Percentiles rank a stretch among this genome's conserved stretches.
These are phyloP conservation scores for Germaria angustata DNA, from an alignment of 2,888 invertebrate genomes.

Conservation along the genomic window DNA sequence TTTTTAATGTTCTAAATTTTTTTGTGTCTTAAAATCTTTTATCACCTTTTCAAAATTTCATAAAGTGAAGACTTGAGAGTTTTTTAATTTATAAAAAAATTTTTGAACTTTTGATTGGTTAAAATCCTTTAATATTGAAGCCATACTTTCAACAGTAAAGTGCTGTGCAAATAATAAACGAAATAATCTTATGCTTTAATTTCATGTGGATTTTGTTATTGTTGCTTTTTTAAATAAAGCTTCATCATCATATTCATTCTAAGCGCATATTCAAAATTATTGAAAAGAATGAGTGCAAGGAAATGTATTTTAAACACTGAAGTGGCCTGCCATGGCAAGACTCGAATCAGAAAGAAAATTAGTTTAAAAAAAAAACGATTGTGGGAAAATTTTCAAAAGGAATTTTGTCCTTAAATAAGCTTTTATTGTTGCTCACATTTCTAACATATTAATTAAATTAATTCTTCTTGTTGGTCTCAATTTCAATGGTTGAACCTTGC, in stretches of 20 bases:
- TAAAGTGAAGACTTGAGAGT: constrained; percentile 22
- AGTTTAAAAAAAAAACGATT: background rate
- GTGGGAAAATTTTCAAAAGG: background rate
- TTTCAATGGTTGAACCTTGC: background rate
- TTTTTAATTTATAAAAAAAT: background rate
- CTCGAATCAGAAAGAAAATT: background rate
- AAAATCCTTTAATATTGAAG: constrained; percentile 52
- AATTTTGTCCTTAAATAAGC: background rate
- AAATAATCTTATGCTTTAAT: constrained; percentile 35
- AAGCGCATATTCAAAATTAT: background rate
- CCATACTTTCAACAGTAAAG: constrained; percentile 56
- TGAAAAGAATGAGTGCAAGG: background rate
- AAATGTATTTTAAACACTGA: background rate
- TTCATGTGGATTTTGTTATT: no score
- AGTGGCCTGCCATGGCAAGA: background rate
- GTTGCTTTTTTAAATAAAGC: no score
- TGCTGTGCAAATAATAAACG: constrained; percentile 48
- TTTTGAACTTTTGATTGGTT: constrained; percentile 29
- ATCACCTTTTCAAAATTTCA: background rate
- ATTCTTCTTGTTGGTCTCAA: background rate
- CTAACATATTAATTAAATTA: background rate
- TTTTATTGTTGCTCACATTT: background rate
- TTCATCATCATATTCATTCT: background rate
- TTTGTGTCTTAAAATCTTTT: no score
- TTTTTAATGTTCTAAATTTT: background rate